Base-by-base conservation (phyloP, 2,113 vertebrate genomes). In the Lepisosteus osseus region DNA sequence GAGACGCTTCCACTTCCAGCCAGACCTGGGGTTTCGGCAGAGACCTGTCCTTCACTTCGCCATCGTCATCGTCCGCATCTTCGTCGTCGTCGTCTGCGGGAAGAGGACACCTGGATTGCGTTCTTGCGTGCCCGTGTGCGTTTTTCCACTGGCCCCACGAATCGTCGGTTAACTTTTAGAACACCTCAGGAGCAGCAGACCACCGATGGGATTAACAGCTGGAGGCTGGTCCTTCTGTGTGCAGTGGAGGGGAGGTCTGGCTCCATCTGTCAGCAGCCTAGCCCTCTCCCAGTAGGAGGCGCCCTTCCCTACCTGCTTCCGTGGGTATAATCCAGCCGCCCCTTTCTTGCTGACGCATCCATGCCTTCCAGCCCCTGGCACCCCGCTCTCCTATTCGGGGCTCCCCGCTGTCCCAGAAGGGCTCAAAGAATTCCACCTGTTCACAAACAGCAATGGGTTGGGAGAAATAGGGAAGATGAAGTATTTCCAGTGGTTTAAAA, bases 351-450 rank as follows among this genome's bases (percentile, higher is more conserved):
- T 98, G 97, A 61, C 89, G 92, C 95, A 98, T 97, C 97, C 97
- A 99, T 0, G 94, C 90, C 68, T 89, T 93, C 97, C 97, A 99
- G 61, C 97, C 97, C 68, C 93, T 91, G 64, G 96, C 94, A 0
- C 92, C 95, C 67, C 88, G 86, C 86, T 99, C 97, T 66, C 97
- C 97, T 40, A 96, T 85, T 43, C 95, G 91, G 14, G 94, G 93
- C 75, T 98, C 96, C 65, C 95, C 96, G 0, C 96, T 98, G 83
- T 99, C 97, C 97, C 97, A 98, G 65, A 98, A 98, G 0, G 96
- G 93, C 83, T 98, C 96, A 78, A 98, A 98, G 88, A 98, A 98
- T 41, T 98, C 95, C 11, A 93, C 93, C 96, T 98, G 29, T 29
- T 29, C 29, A 29, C 29, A 29, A 29, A 29, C 29, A 2, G 2